Conservation (phyloP, 2,797 vertebrate species). For the Liparis tanakae region DNA sequence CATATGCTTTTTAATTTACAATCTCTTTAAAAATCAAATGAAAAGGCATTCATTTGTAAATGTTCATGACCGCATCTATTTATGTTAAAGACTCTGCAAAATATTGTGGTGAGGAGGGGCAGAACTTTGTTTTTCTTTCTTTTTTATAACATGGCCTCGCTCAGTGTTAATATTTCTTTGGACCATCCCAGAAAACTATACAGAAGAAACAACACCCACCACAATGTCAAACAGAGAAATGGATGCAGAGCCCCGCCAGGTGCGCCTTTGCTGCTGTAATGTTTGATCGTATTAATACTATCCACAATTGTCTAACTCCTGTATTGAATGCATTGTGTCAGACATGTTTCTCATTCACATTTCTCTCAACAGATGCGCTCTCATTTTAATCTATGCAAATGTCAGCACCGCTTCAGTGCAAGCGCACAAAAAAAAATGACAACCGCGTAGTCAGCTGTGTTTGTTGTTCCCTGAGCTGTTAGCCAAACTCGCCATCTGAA, state of each 20-base stretch:
- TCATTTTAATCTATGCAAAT: too few species aligned
- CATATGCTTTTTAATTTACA: neutral
- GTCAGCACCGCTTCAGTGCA: too few species aligned
- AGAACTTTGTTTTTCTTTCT: neutral
- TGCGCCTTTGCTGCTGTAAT: neutral
- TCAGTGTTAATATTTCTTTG: too few species aligned
- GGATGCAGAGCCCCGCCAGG: neutral
- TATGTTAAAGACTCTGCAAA: neutral
- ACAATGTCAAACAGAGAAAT: neutral
- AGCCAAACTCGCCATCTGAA: neutral
- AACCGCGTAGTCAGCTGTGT: too few species aligned
- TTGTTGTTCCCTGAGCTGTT: neutral
- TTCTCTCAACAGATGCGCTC: too few species aligned
- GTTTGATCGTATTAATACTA: neutral
- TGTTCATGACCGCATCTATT: neutral
- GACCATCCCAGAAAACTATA: neutral
- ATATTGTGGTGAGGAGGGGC: rapidly evolving
- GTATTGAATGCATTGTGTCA: too few species aligned
- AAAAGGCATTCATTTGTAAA: neutral
- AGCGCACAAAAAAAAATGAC: neutral
- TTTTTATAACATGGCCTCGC: too few species aligned
- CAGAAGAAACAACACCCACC: neutral
- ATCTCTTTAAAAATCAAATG: slow-evolving; percentile 4
- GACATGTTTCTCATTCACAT: too few species aligned
- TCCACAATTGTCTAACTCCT: too few species aligned